phyloP scores from a whole-genome alignment of 2,113 vertebrate species.

The Eulacestoma nigropectus region DNA sequence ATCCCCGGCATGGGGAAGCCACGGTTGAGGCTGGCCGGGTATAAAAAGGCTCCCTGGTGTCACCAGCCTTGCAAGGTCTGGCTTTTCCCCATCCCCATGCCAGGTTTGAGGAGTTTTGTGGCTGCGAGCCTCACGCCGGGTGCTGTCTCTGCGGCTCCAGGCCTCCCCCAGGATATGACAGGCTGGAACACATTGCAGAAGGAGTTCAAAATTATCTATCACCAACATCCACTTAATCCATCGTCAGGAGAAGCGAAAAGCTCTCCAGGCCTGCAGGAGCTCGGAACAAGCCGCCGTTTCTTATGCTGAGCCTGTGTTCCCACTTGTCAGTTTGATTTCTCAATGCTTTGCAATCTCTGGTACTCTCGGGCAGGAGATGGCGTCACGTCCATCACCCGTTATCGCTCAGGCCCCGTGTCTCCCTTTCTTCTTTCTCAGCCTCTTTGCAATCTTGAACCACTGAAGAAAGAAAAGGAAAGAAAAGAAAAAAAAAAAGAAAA shows the following conservation, averaged over 20 bases:
- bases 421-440: constrained; percentile 41
- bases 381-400: constrained; percentile 53
- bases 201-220: constrained; percentile 56
- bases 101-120: background rate
- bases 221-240: constrained; percentile 57
- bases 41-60: background rate
- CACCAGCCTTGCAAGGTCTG: background rate
- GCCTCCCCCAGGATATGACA: constrained; percentile 12
- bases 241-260: constrained; percentile 21
- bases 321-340: constrained; percentile 67
- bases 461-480: background rate
- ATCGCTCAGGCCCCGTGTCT: constrained; percentile 33
- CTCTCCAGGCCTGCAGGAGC: constrained; percentile 54
- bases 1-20: background rate
- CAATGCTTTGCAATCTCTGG: constrained; percentile 49
- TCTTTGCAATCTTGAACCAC: constrained; percentile 47
- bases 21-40: background rate
- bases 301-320: constrained; percentile 51
- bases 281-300: background rate
- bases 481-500: background rate
- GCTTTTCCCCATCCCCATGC: background rate
- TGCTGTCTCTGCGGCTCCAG: background rate
- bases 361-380: constrained; percentile 25
- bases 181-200: constrained; percentile 40
- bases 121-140: background rate